Percentiles rank a stretch among this genome's conserved stretches.
Evolutionary conservation across 2,113 vertebrate genomes (phyloP).

Genomic region (Ahaetulla prasina): DNA sequence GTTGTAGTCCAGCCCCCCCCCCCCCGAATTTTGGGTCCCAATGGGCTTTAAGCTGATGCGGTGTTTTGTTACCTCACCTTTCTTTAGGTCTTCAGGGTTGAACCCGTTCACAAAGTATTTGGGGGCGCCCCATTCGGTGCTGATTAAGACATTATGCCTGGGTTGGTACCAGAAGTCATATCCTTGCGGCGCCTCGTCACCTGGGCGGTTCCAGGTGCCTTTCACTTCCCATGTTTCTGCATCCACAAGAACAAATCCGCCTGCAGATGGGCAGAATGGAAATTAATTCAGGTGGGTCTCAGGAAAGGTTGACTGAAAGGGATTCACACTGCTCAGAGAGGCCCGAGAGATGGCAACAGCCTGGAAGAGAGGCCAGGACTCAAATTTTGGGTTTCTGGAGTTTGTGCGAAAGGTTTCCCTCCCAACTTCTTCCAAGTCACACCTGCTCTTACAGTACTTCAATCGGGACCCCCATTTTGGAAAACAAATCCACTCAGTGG

Average conservation of each 20-base stretch:
- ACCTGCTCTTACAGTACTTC: neutral
- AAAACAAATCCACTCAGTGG: neutral
- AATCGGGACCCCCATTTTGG: neutral
- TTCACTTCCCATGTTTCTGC: constrained; percentile 76
- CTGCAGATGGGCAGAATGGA: constrained; percentile 39
- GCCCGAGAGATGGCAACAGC: neutral
- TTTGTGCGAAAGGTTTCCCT: neutral
- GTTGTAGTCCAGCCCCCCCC: neutral
- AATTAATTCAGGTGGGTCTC: neutral
- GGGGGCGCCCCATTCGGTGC: constrained; percentile 76
- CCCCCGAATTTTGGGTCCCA: neutral
- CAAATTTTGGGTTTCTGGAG: neutral
- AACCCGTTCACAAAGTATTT: constrained; percentile 68
- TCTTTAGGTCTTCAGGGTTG: constrained; percentile 63
- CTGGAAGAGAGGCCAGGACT: neutral
- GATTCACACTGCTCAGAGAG: neutral
- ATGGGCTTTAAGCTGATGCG: fast-evolving
- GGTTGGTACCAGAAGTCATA: constrained; percentile 87
- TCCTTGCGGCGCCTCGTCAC: constrained; percentile 69
- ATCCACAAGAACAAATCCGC: constrained; percentile 78
- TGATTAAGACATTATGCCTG: constrained; percentile 80
- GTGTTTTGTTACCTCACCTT: constrained; percentile 53
- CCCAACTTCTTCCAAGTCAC: neutral
- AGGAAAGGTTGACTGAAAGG: neutral
- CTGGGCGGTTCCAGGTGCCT: constrained; percentile 75